A percentile compares a stretch with the other conserved stretches of the same genome.
Conservation (phyloP, 2,888 invertebrate species). For the Agrotis clavis region DNA sequence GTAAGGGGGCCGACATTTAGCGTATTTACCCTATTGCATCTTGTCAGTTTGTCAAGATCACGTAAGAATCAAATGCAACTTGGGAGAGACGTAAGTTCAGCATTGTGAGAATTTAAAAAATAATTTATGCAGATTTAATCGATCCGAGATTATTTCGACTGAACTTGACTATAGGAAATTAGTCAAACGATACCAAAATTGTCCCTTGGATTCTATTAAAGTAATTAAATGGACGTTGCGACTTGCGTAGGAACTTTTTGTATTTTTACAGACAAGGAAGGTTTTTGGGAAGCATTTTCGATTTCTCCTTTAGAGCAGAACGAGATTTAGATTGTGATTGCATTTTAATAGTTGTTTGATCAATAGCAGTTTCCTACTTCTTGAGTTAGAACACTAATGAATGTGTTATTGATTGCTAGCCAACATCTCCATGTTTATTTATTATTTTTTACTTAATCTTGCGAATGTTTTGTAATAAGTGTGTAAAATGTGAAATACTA, state of each 20-base stretch:
- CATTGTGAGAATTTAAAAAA: too few relatives aligned
- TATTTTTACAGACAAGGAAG: background rate
- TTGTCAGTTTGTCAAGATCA: too few relatives aligned
- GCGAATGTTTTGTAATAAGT: constrained; percentile 2
- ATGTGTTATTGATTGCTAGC: background rate
- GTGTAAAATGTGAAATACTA: background rate
- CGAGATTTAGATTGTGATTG: background rate
- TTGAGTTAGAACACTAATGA: background rate
- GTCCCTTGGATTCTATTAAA: background rate
- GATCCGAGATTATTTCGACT: background rate
- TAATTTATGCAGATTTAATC: too few relatives aligned
- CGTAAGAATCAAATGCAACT: background rate
- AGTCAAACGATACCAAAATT: background rate
- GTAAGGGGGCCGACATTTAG: too few relatives aligned
- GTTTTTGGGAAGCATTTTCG: background rate
- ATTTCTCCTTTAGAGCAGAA: background rate
- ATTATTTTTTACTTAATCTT: background rate
- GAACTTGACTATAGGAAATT: background rate
- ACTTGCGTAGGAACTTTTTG: background rate
- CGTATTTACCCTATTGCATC: too few relatives aligned
- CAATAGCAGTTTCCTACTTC: background rate
- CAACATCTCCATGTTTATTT: background rate
- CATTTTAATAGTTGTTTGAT: background rate
- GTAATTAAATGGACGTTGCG: background rate
- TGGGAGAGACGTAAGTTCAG: background rate